These are phyloP conservation scores for Pseudolaguvia tuberculata DNA, from an alignment of 2,113 vertebrate species.

Conservation along the genomic window DNA sequence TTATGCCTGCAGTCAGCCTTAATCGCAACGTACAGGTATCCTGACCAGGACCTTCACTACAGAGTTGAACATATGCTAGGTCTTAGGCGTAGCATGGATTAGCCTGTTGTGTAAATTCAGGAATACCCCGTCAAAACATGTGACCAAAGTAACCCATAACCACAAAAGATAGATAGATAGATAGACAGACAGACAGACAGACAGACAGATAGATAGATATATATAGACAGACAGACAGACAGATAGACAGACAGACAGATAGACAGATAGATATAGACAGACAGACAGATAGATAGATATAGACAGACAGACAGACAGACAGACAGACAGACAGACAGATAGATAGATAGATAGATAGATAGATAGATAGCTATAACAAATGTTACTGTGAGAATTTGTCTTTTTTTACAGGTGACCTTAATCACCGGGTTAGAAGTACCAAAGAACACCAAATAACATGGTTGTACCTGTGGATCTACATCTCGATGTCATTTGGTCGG, in stretches of 20 bases:
- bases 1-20: slow-evolving; percentile 94
- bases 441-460: slow-evolving; percentile 67
- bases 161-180: no score
- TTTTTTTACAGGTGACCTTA: slow-evolving; percentile 79
- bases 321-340: no score
- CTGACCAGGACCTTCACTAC: not conserved
- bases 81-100: not conserved
- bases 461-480: not conserved
- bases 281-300: no score
- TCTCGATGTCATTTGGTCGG: not conserved
- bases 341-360: not conserved
- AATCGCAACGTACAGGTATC: slow-evolving; percentile 91
- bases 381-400: slow-evolving; percentile 36
- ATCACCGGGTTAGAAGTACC: slow-evolving; percentile 89
- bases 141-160: no score
- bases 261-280: not conserved
- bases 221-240: no score
- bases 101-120: not conserved
- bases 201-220: no score
- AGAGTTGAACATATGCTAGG: not conserved
- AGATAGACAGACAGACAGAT: no score
- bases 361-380: not conserved
- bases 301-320: no score
- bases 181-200: no score
- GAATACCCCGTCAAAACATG: not conserved